These are phyloP conservation scores for Notolepis coatsorum DNA, from an alignment of 2,797 vertebrate genomes.

Conservation along the genomic window DNA sequence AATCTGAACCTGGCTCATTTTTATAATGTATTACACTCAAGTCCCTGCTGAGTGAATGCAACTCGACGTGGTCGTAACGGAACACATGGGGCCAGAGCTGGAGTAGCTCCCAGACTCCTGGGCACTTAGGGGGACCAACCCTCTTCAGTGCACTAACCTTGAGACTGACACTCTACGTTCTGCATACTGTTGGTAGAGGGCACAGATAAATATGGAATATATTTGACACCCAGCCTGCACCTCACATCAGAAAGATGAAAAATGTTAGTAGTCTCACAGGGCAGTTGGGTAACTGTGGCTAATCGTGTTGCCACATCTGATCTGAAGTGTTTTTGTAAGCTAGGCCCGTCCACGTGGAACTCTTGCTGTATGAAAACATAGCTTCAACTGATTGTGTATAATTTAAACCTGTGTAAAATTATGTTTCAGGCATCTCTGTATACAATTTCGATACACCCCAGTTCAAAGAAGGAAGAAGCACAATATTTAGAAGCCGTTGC, in stretches of 20 bases:
- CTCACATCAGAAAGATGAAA: neutral
- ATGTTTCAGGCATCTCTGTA: conserved; percentile 20
- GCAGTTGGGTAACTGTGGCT: neutral
- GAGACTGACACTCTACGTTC: too few species aligned
- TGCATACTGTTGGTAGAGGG: neutral
- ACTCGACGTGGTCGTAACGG: conserved; percentile 29
- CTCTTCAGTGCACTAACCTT: neutral
- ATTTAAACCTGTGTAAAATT: neutral
- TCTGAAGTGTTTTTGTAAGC: neutral
- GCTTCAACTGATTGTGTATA: neutral
- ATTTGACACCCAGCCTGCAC: neutral
- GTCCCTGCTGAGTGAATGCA: conserved; percentile 39
- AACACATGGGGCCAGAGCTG: conserved; percentile 1
- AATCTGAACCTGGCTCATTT: conserved; percentile 64
- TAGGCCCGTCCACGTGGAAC: too few species aligned
- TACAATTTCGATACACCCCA: conserved; percentile 4
- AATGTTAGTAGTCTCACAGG: neutral
- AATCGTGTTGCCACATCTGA: neutral
- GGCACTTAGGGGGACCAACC: neutral
- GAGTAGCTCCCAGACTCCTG: neutral
- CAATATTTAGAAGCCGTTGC: conserved; percentile 24
- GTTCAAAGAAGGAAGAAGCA: conserved; percentile 35
- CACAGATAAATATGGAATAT: neutral
- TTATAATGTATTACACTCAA: conserved; percentile 78
- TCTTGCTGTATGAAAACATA: neutral